A percentile compares a stretch with the other conserved stretches of the same genome.
These are phyloP conservation scores for Hippocampus abdominalis DNA, from an alignment of 2,113 vertebrate genomes.

Conservation along the genomic window DNA sequence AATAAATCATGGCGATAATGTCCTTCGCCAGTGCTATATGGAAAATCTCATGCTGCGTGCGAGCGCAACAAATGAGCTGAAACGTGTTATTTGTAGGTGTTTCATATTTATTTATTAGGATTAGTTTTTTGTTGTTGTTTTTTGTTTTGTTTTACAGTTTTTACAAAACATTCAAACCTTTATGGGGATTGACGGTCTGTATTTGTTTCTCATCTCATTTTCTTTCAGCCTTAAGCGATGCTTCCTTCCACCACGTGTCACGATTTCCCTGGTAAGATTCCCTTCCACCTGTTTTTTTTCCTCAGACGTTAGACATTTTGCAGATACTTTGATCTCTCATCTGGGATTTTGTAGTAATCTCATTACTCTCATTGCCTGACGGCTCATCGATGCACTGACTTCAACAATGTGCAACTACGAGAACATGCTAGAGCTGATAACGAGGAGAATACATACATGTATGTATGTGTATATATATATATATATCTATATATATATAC, in stretches of 20 bases:
- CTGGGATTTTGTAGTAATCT: background rate
- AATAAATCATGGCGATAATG: too few relatives aligned
- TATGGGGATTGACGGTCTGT: background rate
- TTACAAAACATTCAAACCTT: background rate
- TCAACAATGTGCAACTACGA: background rate
- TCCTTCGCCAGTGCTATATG: too few relatives aligned
- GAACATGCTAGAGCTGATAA: background rate
- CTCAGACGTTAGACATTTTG: background rate
- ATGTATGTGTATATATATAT: too few relatives aligned
- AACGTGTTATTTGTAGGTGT: background rate
- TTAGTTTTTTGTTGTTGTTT: too few relatives aligned
- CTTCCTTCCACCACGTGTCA: background rate
- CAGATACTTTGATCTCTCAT: background rate
- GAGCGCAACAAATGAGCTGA: background rate
- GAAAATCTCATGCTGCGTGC: background rate
- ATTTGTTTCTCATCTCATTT: background rate
- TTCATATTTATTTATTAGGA: too few relatives aligned
- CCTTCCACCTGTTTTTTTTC: background rate
- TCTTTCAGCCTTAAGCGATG: background rate
- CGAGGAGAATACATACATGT: background rate
- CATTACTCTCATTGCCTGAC: background rate
- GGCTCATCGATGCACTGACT: background rate
- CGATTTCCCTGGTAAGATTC: background rate
- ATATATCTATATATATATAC: too few relatives aligned
- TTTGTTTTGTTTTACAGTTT: too few relatives aligned